A percentile compares a stretch with the other conserved stretches of the same genome.
Evolutionary conservation across 2,888 invertebrate species (phyloP).

Genomic region (Sicus ferrugineus): DNA sequence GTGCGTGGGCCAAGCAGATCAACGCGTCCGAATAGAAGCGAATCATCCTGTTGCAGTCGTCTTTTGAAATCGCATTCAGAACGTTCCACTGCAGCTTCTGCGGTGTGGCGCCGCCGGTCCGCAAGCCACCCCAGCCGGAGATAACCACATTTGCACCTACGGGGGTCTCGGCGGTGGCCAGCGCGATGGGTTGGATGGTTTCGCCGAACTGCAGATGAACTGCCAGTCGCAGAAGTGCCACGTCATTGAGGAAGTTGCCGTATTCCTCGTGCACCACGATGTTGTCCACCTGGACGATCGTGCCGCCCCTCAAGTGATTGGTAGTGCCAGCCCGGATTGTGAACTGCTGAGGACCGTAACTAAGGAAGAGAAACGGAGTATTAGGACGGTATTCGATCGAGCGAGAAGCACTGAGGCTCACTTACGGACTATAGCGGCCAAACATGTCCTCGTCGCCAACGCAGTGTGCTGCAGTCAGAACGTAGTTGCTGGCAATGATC

Average conservation of each 20-base stretch:
- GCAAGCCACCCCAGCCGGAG: slow-evolving; percentile 33
- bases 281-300: slow-evolving; percentile 42
- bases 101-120: slow-evolving; percentile 48
- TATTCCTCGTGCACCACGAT: slow-evolving; percentile 50
- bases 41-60: slow-evolving; percentile 28
- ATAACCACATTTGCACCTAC: slow-evolving; percentile 32
- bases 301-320: slow-evolving; percentile 52
- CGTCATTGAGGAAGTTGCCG: slow-evolving; percentile 49
- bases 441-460: slow-evolving; percentile 38
- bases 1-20: slow-evolving; percentile 48
- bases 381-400: not conserved
- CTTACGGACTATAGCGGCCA: not conserved
- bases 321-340: slow-evolving; percentile 60
- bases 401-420: not conserved
- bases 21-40: slow-evolving; percentile 40
- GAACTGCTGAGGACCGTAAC: slow-evolving; percentile 49
- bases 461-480: slow-evolving; percentile 59
- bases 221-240: slow-evolving; percentile 49
- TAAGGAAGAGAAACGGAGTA: slow-evolving; percentile 33
- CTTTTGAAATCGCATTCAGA: slow-evolving; percentile 43
- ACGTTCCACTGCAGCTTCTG: slow-evolving; percentile 51
- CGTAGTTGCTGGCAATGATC: slow-evolving; percentile 44
- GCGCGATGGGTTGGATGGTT: slow-evolving; percentile 48
- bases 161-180: slow-evolving; percentile 49
- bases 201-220: slow-evolving; percentile 44